phyloP scores from a whole-genome alignment of 30 jellyfish, hydroid and myxozoan genomes.

The Hydra vulgaris region DNA sequence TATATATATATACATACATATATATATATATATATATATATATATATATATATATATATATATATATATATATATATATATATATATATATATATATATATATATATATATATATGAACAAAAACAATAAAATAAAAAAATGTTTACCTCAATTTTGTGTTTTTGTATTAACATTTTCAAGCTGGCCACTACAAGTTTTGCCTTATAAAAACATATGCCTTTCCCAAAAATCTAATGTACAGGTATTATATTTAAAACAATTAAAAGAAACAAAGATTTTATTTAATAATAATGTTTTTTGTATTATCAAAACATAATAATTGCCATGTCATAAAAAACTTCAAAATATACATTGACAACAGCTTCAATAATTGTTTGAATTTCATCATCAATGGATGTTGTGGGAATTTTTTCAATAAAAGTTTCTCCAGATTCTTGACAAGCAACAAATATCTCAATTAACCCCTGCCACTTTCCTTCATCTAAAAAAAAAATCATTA shows the following conservation, averaged over 20 bases:
- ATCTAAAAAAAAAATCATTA: neutral
- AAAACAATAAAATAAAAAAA: too few relatives aligned
- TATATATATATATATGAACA: too few relatives aligned
- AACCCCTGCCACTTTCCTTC: conserved; percentile 15
- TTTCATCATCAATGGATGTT: conserved; percentile 6
- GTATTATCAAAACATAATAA: too few relatives aligned
- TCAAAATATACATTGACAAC: neutral
- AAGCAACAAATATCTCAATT: neutral
- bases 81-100: too few relatives aligned
- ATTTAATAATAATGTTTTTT: too few relatives aligned
- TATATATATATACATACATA: neutral
- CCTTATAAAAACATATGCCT: neutral
- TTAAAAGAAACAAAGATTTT: too few relatives aligned
- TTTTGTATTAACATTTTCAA: neutral
- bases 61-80: too few relatives aligned
- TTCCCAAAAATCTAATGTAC: conserved; percentile 5
- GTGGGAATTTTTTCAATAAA: neutral
- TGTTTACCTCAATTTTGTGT: conserved; percentile 9
- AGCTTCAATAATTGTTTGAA: conserved; percentile 4
- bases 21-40: too few relatives aligned
- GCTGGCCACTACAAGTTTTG: neutral
- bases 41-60: too few relatives aligned
- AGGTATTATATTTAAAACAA: too few relatives aligned
- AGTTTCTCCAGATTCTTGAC: neutral
- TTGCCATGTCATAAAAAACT: too few relatives aligned